Percentiles rank a stretch among this genome's conserved stretches.
These are phyloP conservation scores for Pterophyllum scalare DNA, from an alignment of 2,113 vertebrate species.

Conservation along the genomic window DNA sequence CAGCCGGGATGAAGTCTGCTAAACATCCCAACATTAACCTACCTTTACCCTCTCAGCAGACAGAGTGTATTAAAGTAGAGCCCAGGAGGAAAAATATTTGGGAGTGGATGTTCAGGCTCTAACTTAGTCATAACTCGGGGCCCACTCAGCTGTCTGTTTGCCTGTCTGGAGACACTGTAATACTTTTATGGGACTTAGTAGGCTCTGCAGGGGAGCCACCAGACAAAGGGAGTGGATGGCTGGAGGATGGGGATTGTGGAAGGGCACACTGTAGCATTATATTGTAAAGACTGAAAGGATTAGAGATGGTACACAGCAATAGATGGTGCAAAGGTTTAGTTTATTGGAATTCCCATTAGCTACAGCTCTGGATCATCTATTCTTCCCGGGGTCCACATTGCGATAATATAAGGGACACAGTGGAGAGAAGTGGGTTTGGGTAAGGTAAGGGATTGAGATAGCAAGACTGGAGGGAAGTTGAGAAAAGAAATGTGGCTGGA, in stretches of 20 bases:
- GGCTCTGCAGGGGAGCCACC: slow-evolving; percentile 59
- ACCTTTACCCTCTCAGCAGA: slow-evolving; percentile 19
- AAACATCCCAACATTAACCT: slow-evolving; percentile 17
- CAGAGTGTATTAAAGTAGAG: slow-evolving; percentile 31
- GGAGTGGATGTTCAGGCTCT: slow-evolving; percentile 38
- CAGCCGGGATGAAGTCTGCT: slow-evolving; percentile 18
- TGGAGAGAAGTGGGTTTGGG: neutral
- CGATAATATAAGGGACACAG: neutral
- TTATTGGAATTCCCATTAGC: slow-evolving; percentile 3
- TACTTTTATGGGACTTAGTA: slow-evolving; percentile 57
- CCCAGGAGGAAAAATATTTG: slow-evolving; percentile 35
- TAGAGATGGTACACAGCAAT: neutral
- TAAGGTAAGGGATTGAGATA: neutral
- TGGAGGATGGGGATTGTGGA: neutral
- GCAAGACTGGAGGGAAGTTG: neutral
- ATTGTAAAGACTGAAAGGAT: slow-evolving; percentile 3
- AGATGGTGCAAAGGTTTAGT: neutral
- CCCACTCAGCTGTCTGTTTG: slow-evolving; percentile 5
- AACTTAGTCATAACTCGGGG: slow-evolving; percentile 43
- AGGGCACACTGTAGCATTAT: neutral
- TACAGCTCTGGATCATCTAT: neutral
- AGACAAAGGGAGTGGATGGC: slow-evolving; percentile 34
- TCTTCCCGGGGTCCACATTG: neutral
- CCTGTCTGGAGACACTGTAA: slow-evolving; percentile 59
- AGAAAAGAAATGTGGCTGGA: neutral